These are phyloP conservation scores for Sphaeridia pumilis DNA, from an alignment of 2,888 invertebrate genomes.

Conservation along the genomic window DNA sequence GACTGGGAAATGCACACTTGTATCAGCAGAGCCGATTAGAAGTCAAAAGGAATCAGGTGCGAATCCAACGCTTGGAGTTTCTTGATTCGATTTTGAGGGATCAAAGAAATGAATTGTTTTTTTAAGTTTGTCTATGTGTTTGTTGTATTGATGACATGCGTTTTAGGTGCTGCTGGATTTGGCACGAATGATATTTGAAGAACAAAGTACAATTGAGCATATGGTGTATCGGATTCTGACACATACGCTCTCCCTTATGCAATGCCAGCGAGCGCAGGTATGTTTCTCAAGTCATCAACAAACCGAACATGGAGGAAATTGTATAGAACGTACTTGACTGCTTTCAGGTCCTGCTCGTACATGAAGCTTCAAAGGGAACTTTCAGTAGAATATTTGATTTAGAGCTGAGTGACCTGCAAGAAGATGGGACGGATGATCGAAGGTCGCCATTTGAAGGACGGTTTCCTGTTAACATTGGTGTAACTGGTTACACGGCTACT, in stretches of 20 bases:
- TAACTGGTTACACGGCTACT: constrained; percentile 87
- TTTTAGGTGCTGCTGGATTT: constrained; percentile 68
- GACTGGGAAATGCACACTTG: constrained; percentile 86
- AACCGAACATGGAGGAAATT: not conserved
- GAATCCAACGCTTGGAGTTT: constrained; percentile 1
- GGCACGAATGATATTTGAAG: constrained; percentile 93
- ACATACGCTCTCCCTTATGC: constrained; percentile 85
- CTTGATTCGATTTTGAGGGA: not conserved
- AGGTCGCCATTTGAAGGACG: constrained; percentile 78
- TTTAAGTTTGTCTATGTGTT: too few relatives aligned
- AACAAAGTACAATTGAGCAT: constrained; percentile 91
- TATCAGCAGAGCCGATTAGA: constrained; percentile 91
- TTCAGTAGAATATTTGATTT: constrained; percentile 90
- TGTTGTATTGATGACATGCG: constrained; percentile 2
- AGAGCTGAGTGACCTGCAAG: constrained; percentile 75
- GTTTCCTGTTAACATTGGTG: constrained; percentile 89
- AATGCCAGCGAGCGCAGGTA: constrained; percentile 90
- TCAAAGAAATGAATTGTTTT: not conserved
- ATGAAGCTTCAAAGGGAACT: constrained; percentile 79
- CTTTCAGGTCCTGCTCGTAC: constrained; percentile 75
- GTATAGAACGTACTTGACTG: too few relatives aligned
- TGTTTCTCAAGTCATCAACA: too few relatives aligned
- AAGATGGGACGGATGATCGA: constrained; percentile 65
- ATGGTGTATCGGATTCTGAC: constrained; percentile 86
- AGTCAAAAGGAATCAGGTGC: constrained; percentile 80